Base-by-base conservation (phyloP, 1,140 invertebrate genomes). In the Dendroctonus ponderosae region DNA sequence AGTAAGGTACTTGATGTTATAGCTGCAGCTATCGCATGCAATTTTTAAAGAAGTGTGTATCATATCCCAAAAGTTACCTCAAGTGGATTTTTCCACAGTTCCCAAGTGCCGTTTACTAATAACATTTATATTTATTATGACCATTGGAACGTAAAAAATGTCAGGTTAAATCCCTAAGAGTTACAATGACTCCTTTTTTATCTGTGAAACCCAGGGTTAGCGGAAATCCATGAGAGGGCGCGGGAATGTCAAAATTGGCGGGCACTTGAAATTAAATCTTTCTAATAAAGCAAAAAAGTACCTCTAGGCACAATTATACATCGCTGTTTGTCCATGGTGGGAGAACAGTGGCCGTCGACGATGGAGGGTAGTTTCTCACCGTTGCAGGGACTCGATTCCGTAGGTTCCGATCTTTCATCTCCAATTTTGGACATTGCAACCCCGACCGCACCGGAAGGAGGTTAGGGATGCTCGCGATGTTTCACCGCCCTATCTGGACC, bases 281-380 rank as follows among this genome's bases (percentile, higher is more conserved):
- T 49, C 48, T 39, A 54, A 54, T 44, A 41, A 9, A 37, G 11
- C 26, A 12, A 9, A 38, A 49, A 54, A 60, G 7, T 67, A 67
- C 65, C 65, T 67, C 61, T 67, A n/a, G 58, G 51, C 39, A 53
- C 38, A n/a, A 50, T 51, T 9, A 41, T 41, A 42, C 46, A 14
- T 53, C 14, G 41, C 12, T 66, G 71, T 59, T 66, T 52, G 50
- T 73, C 68, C 66, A 73, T 72, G 49, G 74, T 58, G 26, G 74
- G 74, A 43, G 74, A 71, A 52, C 74, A 75, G 69, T 74, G 72
- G 63, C 72, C 74, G 58, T 75, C 74, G 70, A 69, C 74, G 57
- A 75, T 68, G 39, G 70, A 67, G 14, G 62, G 37, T 42, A 57
- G 59, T 53, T 63, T 68, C 7, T 63, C 66, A 9, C 66, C 66